Base-by-base conservation (phyloP, 2,113 vertebrate species). In the Nematolebias whitei region DNA sequence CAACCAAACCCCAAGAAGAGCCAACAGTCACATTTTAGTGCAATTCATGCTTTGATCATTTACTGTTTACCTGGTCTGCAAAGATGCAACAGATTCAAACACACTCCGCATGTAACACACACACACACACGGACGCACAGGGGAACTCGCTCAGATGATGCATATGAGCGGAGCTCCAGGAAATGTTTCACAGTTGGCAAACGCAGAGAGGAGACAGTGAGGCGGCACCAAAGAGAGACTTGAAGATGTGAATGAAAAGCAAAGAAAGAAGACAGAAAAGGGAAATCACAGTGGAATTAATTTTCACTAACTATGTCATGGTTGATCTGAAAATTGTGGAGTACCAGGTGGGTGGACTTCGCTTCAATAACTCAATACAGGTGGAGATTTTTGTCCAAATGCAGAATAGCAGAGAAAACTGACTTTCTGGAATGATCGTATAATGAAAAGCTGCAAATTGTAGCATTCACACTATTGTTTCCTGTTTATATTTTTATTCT, bases 11-110 rank as follows among this genome's bases (percentile, higher is more conserved):
- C 44, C 5, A 2, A 2, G 45, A 56, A 38, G 50, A 56, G 63
- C 77, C 66, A 74, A 74, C 63, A 68, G 63, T 45, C 45, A 40
- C 76, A 78, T 58, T 63, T 59, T 63, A 69, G 68, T 54, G 55
- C 63, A 57, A 41, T 71, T 60, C 85, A 85, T 87, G 85, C 87
- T 71, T 81, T 52, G 18, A 12, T 74, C 68, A 73, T 48, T 66
- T 54, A 63, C 72, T 61, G 63, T 63, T 56, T 67, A 70, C 55
- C 54, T 5, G 13, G 16, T 79, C 70, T 63, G 66, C 44, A 70
- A 57, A 19, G 19, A 82, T 86, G 74, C 81, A 83, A 64, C 74
- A 44, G 40, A 68, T n/a, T 56, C 3, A 57, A 18, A n/a, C 62
- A 78, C 54, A 54, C 4, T 20, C 53, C 48, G 52, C 51, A 44